phyloP scores from a whole-genome alignment of 2,113 vertebrate genomes.

The Xiphophorus hellerii region DNA sequence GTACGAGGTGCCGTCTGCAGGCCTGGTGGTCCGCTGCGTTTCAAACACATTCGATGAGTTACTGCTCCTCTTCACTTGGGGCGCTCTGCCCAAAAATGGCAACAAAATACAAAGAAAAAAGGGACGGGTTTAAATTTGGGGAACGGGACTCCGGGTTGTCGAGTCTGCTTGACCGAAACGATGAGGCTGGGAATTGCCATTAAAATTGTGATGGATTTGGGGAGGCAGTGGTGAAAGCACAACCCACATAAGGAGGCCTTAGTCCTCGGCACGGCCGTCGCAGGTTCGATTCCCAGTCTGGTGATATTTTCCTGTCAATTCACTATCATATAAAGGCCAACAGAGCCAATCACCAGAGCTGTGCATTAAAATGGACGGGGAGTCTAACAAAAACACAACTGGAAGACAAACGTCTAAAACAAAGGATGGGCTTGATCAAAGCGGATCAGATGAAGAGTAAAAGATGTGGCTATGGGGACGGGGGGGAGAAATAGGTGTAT shows the following conservation, averaged over 20 bases:
- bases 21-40: conserved; percentile 36
- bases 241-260: too few species aligned
- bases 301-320: too few species aligned
- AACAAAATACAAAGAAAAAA: conserved; percentile 28
- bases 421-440: neutral
- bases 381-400: neutral
- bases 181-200: conserved; percentile 4
- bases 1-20: neutral
- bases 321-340: too few species aligned
- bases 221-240: too few species aligned
- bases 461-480: neutral
- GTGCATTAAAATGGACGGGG: neutral
- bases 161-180: neutral
- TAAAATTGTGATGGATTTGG: conserved; percentile 13
- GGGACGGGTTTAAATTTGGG: conserved; percentile 20
- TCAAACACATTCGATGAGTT: conserved; percentile 42
- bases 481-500: conserved; percentile 36
- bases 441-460: conserved; percentile 7
- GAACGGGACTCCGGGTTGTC: conserved; percentile 3
- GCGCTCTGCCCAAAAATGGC: conserved; percentile 22
- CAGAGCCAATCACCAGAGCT: too few species aligned
- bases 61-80: conserved; percentile 4
- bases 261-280: too few species aligned
- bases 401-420: conserved; percentile 8
- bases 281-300: too few species aligned